Conservation (phyloP, 2,888 invertebrate species). For the Timandra comae region DNA sequence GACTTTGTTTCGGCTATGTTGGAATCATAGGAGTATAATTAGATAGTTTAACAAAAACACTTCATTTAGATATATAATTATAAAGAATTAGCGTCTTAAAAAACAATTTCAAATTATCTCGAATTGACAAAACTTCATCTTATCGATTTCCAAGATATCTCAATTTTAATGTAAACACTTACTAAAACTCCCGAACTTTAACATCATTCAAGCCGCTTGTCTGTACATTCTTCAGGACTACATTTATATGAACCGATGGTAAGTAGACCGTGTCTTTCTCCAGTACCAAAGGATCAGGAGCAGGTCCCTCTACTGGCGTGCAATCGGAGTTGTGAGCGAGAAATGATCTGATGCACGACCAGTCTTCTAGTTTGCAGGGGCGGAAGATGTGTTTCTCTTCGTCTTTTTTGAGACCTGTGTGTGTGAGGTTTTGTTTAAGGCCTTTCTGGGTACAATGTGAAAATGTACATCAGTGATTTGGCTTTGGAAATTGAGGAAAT, state of each 20-base stretch:
- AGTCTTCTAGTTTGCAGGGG: slow-evolving; percentile 3
- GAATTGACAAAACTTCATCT: no score
- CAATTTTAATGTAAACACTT: neutral
- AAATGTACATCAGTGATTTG: no score
- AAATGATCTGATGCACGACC: slow-evolving; percentile 3
- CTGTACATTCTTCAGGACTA: neutral
- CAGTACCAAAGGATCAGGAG: slow-evolving; percentile 4
- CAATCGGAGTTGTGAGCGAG: slow-evolving; percentile 5
- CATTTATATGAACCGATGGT: neutral
- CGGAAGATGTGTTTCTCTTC: slow-evolving; percentile 3
- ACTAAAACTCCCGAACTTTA: slow-evolving; percentile 7
- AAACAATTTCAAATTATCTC: no score
- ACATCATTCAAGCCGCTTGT: slow-evolving; percentile 2
- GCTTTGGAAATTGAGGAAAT: no score
- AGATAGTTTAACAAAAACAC: no score
- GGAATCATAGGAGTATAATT: no score
- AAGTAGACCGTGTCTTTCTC: neutral
- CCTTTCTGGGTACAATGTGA: no score
- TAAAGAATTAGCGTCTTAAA: no score
- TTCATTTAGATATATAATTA: neutral
- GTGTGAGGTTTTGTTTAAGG: no score
- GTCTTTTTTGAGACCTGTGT: neutral
- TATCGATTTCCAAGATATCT: no score
- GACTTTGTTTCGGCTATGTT: no score
- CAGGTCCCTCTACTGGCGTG: slow-evolving; percentile 2